phyloP scores from a whole-genome alignment of 2,888 invertebrate species.

The Eledone cirrhosa region DNA sequence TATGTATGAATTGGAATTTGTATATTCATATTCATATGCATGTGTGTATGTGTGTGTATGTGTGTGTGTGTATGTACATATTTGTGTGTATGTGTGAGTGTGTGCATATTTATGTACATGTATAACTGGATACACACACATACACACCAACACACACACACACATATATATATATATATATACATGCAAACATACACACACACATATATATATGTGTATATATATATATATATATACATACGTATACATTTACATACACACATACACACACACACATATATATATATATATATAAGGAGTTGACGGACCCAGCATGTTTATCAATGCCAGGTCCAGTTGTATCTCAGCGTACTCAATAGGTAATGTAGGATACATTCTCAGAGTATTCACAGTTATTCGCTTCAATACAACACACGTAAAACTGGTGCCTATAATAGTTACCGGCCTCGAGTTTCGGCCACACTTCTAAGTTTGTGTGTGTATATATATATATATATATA shows the following conservation, averaged over 20 bases:
- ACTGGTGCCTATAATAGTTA: too few relatives aligned
- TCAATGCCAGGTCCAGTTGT: too few relatives aligned
- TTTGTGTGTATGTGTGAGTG: not conserved
- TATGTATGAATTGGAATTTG: not conserved
- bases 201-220: not conserved
- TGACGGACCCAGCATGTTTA: too few relatives aligned
- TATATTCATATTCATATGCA: not conserved
- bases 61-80: not conserved
- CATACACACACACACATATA: conserved; percentile 27
- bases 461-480: not conserved
- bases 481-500: conserved; percentile 18
- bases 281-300: too few relatives aligned
- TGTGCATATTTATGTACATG: not conserved
- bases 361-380: too few relatives aligned
- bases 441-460: too few relatives aligned
- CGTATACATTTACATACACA: conserved; percentile 25
- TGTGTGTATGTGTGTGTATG: not conserved
- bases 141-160: too few relatives aligned
- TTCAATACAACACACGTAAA: too few relatives aligned
- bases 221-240: conserved; percentile 26
- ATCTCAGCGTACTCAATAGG: too few relatives aligned
- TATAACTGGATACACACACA: not conserved
- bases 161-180: not conserved
- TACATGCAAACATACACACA: not conserved
- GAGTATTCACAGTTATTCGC: too few relatives aligned